Evolutionary conservation across 1,140 invertebrate genomes (phyloP).

Genomic region (Drosophila kurseongensis): DNA sequence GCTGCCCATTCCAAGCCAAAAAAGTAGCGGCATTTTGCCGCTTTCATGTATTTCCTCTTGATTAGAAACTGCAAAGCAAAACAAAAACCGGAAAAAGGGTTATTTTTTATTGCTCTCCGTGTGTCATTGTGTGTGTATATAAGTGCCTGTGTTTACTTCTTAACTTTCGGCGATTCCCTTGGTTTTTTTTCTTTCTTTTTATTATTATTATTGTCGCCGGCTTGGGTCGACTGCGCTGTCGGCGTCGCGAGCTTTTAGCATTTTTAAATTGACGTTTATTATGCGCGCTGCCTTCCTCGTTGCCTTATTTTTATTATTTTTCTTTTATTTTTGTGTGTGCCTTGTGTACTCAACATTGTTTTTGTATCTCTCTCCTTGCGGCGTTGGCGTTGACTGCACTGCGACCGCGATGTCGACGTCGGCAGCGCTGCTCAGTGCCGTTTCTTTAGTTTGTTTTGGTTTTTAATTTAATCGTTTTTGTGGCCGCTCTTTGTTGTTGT

Average conservation of each 20-base stretch:
- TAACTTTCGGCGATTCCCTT: conserved; percentile 78
- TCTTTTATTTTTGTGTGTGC: conserved; percentile 51
- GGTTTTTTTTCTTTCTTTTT: conserved; percentile 37
- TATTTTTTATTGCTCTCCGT: conserved; percentile 78
- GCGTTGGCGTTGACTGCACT: conserved; percentile 5
- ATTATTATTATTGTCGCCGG: conserved; percentile 77
- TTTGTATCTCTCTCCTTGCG: conserved; percentile 58
- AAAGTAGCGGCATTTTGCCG: conserved; percentile 50
- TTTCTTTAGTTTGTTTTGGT: conserved; percentile 82
- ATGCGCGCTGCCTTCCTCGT: conserved; percentile 54
- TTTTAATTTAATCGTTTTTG: conserved; percentile 82
- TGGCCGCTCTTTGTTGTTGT: conserved; percentile 57
- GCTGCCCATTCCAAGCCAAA: conserved; percentile 19
- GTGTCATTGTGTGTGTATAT: conserved; percentile 26
- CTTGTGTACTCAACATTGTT: conserved; percentile 74
- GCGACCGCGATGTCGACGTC: background rate
- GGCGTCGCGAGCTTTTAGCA: conserved; percentile 67
- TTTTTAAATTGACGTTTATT: conserved; percentile 82
- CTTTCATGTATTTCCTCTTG: conserved; percentile 73
- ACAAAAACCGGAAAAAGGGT: conserved; percentile 82
- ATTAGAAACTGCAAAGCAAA: conserved; percentile 82
- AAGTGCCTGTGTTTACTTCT: conserved; percentile 72
- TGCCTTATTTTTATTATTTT: conserved; percentile 42
- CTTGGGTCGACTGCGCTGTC: conserved; percentile 59
- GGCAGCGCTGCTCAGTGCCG: conserved; percentile 41